These are phyloP conservation scores for Pygoscelis adeliae DNA, from an alignment of 2,113 vertebrate genomes.

Conservation along the genomic window DNA sequence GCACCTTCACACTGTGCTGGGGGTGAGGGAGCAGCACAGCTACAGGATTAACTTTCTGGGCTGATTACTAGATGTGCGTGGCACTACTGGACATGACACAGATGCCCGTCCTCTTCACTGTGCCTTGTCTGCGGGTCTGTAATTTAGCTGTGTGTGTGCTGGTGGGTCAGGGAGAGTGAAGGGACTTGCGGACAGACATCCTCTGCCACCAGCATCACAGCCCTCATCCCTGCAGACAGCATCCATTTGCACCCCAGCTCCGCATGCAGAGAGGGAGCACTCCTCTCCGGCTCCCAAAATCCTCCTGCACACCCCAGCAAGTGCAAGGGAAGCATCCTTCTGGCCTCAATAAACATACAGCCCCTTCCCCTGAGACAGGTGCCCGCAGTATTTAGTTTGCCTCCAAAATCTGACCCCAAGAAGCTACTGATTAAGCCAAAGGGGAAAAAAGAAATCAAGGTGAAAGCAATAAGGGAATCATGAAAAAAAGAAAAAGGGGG, in stretches of 20 bases:
- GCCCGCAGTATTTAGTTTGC: neutral
- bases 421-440: neutral
- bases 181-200: fast-evolving
- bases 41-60: neutral
- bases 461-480: neutral
- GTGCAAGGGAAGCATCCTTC: neutral
- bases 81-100: neutral
- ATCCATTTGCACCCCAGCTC: neutral
- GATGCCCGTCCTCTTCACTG: neutral
- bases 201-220: neutral
- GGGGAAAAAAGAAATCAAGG: neutral
- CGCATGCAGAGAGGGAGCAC: fast-evolving
- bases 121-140: neutral
- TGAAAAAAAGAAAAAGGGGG: neutral
- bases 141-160: neutral
- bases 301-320: neutral
- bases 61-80: neutral
- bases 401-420: neutral
- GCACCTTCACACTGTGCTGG: neutral
- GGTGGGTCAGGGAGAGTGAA: neutral
- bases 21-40: neutral
- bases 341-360: fast-evolving
- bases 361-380: neutral
- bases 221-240: neutral
- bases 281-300: neutral